Evolutionary conservation across 30 jellyfish, hydroid and myxozoan species (phyloP), one percentile per base, ranked within the genome.

Genomic region (Aurelia sp.): DNA sequence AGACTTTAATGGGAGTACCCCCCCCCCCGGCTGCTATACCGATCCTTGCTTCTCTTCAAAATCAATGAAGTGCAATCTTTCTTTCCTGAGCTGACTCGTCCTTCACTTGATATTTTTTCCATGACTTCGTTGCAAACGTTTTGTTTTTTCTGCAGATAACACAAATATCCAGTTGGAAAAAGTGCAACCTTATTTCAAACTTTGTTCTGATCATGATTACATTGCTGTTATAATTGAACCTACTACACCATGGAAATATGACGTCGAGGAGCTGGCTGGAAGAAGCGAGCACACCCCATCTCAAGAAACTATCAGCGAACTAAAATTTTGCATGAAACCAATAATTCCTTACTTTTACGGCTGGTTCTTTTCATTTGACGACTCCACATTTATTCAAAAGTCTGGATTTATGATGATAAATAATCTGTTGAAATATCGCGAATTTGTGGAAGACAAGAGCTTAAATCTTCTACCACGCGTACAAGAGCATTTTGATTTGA

Each of bases 261-360:
- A 75, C 21, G 52, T 76, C 13, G 81, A 81, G 27, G 91, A 78
- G 3, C 91, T 73, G 3, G 72, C 73, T 10, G 44, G 74, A 21
- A 57, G 81, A 50, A 89, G 73, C 44, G 55, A 33, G 35, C 96
- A 89, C 62, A 12, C 50, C 19, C 92, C 71, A 10, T 77, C 87
- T 13, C 47, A 44, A 19, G 71, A 81, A 20, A 53, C 57, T 37
- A 64, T 88, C 17, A 84, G 60, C 37, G 67, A 65, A 23, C 73
- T 81, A 96, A 80, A 68, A 37, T 30, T 35, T 17, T 35, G 52
- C 16, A 55, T 52, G 51, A 89, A 62, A 88, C 40, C 40, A 40
- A 48, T 64, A 27, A 35, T 77, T 57, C 96, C 97, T 22, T 71
- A 75, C 59, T 91, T 15, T 79, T 91, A 74, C 50, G 90, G 88